Evolutionary conservation across 2,113 vertebrate genomes (phyloP).

Genomic region (Grammomys surdaster): DNA sequence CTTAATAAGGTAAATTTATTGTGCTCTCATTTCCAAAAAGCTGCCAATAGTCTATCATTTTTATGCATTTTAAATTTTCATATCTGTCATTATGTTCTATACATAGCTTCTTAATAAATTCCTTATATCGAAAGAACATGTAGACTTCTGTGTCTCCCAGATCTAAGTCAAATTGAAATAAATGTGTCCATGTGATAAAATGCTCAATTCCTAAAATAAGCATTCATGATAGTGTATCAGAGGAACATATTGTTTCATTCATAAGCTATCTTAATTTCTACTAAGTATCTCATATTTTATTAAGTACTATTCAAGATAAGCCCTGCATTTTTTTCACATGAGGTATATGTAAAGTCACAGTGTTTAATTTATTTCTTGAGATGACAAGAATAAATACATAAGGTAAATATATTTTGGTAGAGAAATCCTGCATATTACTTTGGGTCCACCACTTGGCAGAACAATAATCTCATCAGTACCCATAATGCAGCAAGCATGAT

Average conservation of each 20-base stretch:
- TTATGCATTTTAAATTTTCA: not conserved
- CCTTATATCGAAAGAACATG: not conserved
- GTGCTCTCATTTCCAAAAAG: not conserved
- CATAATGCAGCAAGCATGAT: not conserved
- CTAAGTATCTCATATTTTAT: not conserved
- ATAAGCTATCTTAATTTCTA: not conserved
- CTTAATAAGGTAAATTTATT: not conserved
- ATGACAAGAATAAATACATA: not conserved
- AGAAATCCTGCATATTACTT: not conserved
- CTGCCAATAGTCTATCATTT: not conserved
- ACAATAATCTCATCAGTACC: not conserved
- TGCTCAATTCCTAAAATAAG: not conserved
- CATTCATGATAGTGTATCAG: not conserved
- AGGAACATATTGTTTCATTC: not conserved
- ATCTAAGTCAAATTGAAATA: slow-evolving; percentile 12
- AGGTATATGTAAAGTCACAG: not conserved
- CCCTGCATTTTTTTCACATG: not conserved
- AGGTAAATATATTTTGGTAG: not conserved
- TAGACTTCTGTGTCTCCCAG: not conserved
- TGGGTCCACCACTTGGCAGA: too few relatives aligned
- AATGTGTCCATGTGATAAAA: not conserved
- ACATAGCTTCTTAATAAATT: not conserved
- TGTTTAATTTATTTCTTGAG: not conserved
- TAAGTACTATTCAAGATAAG: not conserved
- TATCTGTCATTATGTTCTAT: not conserved